These are phyloP conservation scores for Eilema depressum DNA, from an alignment of 2,888 invertebrate species.

Conservation along the genomic window DNA sequence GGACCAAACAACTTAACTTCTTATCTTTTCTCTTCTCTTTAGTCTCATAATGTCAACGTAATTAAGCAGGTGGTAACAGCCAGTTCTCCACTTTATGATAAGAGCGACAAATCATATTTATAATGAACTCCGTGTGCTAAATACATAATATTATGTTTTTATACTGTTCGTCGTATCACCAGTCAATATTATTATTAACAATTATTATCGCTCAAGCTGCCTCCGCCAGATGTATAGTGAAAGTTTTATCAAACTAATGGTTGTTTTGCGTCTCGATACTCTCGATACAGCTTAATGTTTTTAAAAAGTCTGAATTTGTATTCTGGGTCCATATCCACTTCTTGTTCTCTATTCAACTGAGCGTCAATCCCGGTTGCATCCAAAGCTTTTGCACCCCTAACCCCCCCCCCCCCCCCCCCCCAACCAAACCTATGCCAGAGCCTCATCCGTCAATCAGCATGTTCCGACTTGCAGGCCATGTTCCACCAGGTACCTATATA, in stretches of 20 bases:
- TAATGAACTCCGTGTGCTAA: neutral
- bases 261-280: slow-evolving; percentile 1
- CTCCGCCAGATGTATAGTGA: neutral
- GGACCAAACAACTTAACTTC: too few relatives aligned
- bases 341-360: too few relatives aligned
- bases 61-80: neutral
- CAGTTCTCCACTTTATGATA: neutral
- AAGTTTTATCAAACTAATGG: slow-evolving; percentile 3
- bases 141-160: neutral
- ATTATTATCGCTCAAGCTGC: neutral
- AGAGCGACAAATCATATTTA: neutral
- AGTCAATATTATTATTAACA: slow-evolving; percentile 3
- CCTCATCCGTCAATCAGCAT: too few relatives aligned
- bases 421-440: too few relatives aligned
- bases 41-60: neutral
- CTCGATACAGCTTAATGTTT: neutral
- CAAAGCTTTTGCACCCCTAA: too few relatives aligned
- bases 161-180: slow-evolving; percentile 2
- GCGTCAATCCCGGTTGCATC: too few relatives aligned
- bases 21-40: too few relatives aligned
- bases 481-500: too few relatives aligned
- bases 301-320: neutral
- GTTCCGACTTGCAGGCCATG: neutral
- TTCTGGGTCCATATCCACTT: neutral
- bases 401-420: too few relatives aligned